These are phyloP conservation scores for Miichthys miiuy DNA, from an alignment of 2,797 vertebrate genomes.

Conservation along the genomic window DNA sequence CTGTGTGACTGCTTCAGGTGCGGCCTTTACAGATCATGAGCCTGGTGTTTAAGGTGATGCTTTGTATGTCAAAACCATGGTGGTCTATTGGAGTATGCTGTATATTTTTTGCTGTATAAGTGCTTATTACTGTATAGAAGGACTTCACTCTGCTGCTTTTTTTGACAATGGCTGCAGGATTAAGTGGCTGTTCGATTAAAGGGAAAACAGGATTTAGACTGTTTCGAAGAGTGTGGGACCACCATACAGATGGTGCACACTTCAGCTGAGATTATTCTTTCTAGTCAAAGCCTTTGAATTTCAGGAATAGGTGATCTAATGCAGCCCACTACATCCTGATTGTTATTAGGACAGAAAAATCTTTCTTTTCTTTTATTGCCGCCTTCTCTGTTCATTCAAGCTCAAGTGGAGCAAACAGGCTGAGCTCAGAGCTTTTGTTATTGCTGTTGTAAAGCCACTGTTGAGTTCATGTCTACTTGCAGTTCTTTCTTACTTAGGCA, in stretches of 20 bases:
- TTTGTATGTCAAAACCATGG: constrained; percentile 26
- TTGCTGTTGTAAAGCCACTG: constrained; percentile 18
- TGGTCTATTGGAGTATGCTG: constrained; percentile 15
- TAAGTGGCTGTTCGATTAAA: constrained; percentile 63
- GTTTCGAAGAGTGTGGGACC: constrained; percentile 29
- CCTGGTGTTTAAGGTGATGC: background rate
- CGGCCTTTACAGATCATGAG: constrained; percentile 5
- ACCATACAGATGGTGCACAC: constrained; percentile 5
- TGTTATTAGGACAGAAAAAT: background rate
- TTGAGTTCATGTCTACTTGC: constrained; percentile 11
- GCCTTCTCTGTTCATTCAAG: constrained; percentile 10
- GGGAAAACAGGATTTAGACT: constrained; percentile 53
- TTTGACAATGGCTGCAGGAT: constrained; percentile 60
- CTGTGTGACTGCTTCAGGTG: background rate
- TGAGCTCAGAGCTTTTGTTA: constrained; percentile 42
- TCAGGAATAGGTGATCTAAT: constrained; percentile 1
- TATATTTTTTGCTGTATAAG: background rate
- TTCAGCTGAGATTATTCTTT: constrained; percentile 14
- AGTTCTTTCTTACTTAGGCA: constrained; percentile 6
- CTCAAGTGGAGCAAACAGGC: constrained; percentile 29
- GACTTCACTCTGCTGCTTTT: constrained; percentile 43
- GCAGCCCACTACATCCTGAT: constrained; percentile 4
- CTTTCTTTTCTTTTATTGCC: background rate
- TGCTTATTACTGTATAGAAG: too few relatives aligned
- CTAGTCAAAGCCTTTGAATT: constrained; percentile 16